A percentile compares a stretch with the other conserved stretches of the same genome.
phyloP scores from a whole-genome alignment of 2,113 vertebrate species.

The Apodemus sylvaticus region DNA sequence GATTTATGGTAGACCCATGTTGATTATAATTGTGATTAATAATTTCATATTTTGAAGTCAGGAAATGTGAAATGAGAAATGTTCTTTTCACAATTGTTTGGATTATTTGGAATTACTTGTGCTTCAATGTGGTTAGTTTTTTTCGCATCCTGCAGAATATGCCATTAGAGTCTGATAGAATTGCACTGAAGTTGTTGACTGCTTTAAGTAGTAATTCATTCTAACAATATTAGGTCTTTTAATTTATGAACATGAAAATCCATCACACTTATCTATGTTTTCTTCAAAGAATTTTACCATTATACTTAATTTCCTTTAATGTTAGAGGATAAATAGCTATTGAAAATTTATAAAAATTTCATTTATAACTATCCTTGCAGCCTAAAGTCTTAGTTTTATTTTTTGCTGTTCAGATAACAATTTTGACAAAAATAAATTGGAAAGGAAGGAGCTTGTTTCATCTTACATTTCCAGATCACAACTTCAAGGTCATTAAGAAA shows the following conservation, averaged over 20 bases:
- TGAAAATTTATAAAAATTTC: background rate
- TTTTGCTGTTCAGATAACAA: background rate
- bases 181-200: background rate
- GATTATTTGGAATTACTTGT: background rate
- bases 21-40: background rate
- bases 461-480: too few relatives aligned
- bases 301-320: background rate
- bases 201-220: background rate
- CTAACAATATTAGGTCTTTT: background rate
- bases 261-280: background rate
- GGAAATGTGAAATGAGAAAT: background rate
- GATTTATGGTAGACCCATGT: background rate
- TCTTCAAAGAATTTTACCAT: background rate
- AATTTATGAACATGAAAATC: background rate
- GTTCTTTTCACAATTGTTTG: background rate
- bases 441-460: background rate
- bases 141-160: background rate
- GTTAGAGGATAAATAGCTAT: background rate
- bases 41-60: background rate
- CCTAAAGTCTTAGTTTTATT: background rate
- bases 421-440: background rate
- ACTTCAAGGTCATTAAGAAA: background rate
- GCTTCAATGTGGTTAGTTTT: background rate
- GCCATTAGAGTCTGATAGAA: background rate
- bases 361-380: background rate